phyloP scores from a whole-genome alignment of 1,140 invertebrate species.

The Hycleus phaleratus region DNA sequence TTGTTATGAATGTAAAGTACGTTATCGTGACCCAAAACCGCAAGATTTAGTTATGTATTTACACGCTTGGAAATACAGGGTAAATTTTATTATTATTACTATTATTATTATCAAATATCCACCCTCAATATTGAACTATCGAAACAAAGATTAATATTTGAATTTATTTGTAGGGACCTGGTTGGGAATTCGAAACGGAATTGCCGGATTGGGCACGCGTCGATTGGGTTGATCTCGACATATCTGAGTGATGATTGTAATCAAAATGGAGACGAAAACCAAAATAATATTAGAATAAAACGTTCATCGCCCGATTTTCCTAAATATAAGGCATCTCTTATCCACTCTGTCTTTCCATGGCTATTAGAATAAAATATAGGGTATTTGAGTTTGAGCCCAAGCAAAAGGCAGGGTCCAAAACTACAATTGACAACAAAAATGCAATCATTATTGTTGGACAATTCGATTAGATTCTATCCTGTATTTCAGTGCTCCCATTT shows the following conservation, averaged over 20 bases:
- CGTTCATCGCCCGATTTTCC: not conserved
- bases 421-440: no score
- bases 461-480: not conserved
- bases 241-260: slow-evolving; percentile 33
- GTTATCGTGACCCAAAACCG: slow-evolving; percentile 83
- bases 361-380: slow-evolving; percentile 21
- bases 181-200: slow-evolving; percentile 83
- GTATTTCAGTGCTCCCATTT: slow-evolving; percentile 31
- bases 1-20: slow-evolving; percentile 87
- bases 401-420: slow-evolving; percentile 35
- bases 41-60: slow-evolving; percentile 91
- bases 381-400: slow-evolving; percentile 2
- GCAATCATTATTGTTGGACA: slow-evolving; percentile 19
- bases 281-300: not conserved
- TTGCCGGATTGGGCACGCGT: slow-evolving; percentile 79
- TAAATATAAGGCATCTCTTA: slow-evolving; percentile 32
- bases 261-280: slow-evolving; percentile 1
- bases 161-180: slow-evolving; percentile 58
- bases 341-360: slow-evolving; percentile 36
- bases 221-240: slow-evolving; percentile 64
- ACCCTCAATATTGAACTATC: not conserved
- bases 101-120: not conserved
- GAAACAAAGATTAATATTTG: not conserved
- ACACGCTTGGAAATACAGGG: slow-evolving; percentile 88
- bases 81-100: slow-evolving; percentile 28